Evolutionary conservation across 2,888 invertebrate species (phyloP), one percentile per base, ranked within the genome.

Genomic region (Drosophila falleni): DNA sequence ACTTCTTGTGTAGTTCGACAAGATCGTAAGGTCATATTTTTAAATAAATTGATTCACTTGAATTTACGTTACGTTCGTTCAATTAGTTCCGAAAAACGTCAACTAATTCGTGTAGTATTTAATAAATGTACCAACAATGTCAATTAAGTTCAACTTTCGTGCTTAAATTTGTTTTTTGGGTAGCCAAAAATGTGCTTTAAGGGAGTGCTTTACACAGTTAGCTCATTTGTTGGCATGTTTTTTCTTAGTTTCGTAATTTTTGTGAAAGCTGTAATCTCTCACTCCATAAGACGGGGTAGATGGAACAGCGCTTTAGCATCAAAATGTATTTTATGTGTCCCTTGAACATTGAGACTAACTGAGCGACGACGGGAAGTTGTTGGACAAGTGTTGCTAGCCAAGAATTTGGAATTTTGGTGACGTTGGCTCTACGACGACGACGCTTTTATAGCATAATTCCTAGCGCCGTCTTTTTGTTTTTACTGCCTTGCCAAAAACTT

Each of bases 391-490:
- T 50, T 39, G 62, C 46, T 39, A 58, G 71, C 74, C 58, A 76
- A 71, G 47, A 60, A 62, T 74, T 76, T 46, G 65, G 62, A 53
- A 50, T 53, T 53, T 53, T 23, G 53, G 53, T 39, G 58, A 62
- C 63, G 64, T 65, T 55, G 54, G 60, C 60, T 19, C 2, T n/a
- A 44, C 65, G 81, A 81, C 65, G 81, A 81, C 73, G 85, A 79
- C 61, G 85, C 88, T 84, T 84, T 84, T 84, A 84, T 84, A 86
- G 88, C 88, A 88, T 84, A 86, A 88, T 84, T 87, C 80, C 53
- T 80, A 70, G 88, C 74, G 68, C 69, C 64, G 80, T 71, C 69
- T 74, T 78, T 68, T 74, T 81, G 77, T 87, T 81, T 76, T 83
- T 83, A 77, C 72, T 62, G 76, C 59, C 63, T 55, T 23, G 55